phyloP scores from a whole-genome alignment of 1,140 invertebrate genomes.

The Atta colombica region DNA sequence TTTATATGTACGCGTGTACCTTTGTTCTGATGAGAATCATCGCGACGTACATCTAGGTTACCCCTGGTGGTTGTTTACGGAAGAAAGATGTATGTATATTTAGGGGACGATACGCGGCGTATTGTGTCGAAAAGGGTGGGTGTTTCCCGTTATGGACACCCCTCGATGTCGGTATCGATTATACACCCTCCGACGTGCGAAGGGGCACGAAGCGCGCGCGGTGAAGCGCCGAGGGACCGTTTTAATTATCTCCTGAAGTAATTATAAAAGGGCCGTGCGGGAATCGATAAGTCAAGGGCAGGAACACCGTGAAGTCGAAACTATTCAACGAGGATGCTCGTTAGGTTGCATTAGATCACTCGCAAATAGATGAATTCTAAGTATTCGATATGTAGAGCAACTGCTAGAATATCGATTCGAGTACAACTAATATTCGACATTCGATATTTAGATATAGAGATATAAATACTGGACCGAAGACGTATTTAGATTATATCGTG shows the following conservation, averaged over 20 bases:
- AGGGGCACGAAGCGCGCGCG: slow-evolving; percentile 63
- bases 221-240: slow-evolving; percentile 76
- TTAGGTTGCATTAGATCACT: slow-evolving; percentile 1
- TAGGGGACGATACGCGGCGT: slow-evolving; percentile 70
- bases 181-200: slow-evolving; percentile 78
- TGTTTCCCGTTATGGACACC: slow-evolving; percentile 82
- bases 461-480: no score
- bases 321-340: slow-evolving; percentile 21
- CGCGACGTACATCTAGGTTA: slow-evolving; percentile 59
- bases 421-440: not conserved
- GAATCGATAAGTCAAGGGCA: slow-evolving; percentile 74
- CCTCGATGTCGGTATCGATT: slow-evolving; percentile 84
- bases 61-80: slow-evolving; percentile 68
- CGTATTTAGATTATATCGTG: not conserved
- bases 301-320: slow-evolving; percentile 37
- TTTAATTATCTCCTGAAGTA: slow-evolving; percentile 82
- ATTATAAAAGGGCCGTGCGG: slow-evolving; percentile 76
- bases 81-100: slow-evolving; percentile 73
- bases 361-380: not conserved
- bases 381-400: not conserved
- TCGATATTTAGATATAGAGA: not conserved
- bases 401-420: not conserved
- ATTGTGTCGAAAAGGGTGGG: slow-evolving; percentile 63
- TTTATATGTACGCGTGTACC: not conserved
- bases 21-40: slow-evolving; percentile 32